phyloP scores from a whole-genome alignment of 2,888 invertebrate genomes.

The Pristionchus maxplancki region DNA sequence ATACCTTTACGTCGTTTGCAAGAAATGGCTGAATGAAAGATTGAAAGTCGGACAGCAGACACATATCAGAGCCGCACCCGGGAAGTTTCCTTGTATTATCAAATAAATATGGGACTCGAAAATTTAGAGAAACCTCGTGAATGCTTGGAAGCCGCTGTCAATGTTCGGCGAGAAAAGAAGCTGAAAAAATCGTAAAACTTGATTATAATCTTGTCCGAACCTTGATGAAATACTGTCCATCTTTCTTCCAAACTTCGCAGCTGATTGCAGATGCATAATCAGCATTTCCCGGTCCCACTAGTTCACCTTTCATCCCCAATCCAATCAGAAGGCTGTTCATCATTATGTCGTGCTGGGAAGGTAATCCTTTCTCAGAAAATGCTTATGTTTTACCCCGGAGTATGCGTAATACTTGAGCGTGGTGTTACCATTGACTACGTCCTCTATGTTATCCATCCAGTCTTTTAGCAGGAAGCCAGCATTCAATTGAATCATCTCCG shows the following conservation, averaged over 20 bases:
- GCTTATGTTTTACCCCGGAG: constrained; percentile 50
- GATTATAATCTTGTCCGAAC: neutral
- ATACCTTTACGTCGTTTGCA: neutral
- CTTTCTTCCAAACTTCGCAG: neutral
- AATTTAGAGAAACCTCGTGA: neutral
- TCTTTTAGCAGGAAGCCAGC: constrained; percentile 53
- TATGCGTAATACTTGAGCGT: constrained; percentile 46
- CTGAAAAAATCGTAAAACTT: neutral
- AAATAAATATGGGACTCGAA: neutral
- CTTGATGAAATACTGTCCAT: neutral
- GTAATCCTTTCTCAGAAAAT: neutral
- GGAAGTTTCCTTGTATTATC: neutral
- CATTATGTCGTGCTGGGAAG: neutral
- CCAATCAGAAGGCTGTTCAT: neutral
- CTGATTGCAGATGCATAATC: neutral
- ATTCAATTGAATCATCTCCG: constrained; percentile 33
- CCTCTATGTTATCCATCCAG: constrained; percentile 50
- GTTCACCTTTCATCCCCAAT: neutral
- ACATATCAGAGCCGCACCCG: neutral
- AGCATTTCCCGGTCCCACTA: neutral
- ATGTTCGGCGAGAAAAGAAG: neutral
- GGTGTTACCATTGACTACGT: neutral
- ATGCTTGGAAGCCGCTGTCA: neutral
- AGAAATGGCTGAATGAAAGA: neutral
- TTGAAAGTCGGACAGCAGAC: neutral